A percentile compares a stretch with the other conserved stretches of the same genome.
phyloP scores from a whole-genome alignment of 2,797 vertebrate genomes.

The Luscinia luscinia region DNA sequence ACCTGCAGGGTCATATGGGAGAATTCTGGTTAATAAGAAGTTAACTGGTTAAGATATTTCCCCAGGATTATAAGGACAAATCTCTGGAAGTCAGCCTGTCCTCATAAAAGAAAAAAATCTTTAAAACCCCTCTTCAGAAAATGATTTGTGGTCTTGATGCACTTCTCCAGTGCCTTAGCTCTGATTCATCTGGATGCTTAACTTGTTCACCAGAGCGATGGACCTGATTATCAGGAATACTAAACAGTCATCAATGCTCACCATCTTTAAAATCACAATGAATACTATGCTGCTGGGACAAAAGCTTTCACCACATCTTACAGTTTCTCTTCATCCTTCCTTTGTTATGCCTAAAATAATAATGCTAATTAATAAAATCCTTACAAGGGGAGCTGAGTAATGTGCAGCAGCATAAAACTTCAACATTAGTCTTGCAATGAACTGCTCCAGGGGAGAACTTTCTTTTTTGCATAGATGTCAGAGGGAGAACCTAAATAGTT shows the following conservation, averaged over 20 bases:
- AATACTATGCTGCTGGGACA: neutral
- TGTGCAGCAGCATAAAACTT: neutral
- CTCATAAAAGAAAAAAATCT: neutral
- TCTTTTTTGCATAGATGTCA: neutral
- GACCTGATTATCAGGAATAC: neutral
- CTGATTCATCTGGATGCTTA: neutral
- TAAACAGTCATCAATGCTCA: neutral
- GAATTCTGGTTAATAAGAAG: neutral
- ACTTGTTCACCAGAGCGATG: neutral
- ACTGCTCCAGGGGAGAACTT: neutral
- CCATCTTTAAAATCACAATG: neutral
- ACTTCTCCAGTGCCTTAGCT: neutral
- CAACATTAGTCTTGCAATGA: neutral
- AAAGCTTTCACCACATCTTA: neutral
- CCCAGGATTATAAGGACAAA: neutral
- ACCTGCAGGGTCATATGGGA: neutral
- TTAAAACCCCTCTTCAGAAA: neutral
- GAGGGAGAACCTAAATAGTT: neutral
- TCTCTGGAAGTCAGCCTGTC: neutral
- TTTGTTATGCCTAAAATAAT: neutral
- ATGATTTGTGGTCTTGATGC: neutral
- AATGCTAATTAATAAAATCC: neutral
- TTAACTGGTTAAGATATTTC: neutral
- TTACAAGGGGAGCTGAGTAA: neutral
- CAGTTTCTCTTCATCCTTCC: neutral